phyloP scores from a whole-genome alignment of 2,797 vertebrate species.

The Protosalanx chinensis region DNA sequence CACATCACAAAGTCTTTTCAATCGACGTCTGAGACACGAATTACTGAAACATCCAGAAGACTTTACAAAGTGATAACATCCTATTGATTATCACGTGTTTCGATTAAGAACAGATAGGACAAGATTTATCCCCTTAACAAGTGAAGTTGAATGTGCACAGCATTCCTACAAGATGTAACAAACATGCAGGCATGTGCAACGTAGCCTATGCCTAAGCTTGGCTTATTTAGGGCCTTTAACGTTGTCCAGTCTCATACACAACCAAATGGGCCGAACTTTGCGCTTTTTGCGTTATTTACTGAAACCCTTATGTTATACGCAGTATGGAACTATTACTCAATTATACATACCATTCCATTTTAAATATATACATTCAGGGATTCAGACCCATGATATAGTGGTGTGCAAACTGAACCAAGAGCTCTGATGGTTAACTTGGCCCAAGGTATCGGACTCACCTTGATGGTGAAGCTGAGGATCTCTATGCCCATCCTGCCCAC shows the following conservation, averaged over 20 bases:
- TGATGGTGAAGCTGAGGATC: constrained; percentile 95
- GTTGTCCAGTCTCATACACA: background rate
- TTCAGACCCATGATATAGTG: no score
- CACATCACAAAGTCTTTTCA: constrained; percentile 1
- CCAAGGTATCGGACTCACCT: constrained; percentile 64
- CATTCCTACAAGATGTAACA: background rate
- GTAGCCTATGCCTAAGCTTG: background rate
- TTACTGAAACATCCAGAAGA: background rate
- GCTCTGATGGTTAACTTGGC: background rate
- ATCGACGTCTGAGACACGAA: background rate
- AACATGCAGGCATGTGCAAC: background rate
- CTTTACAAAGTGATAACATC: background rate
- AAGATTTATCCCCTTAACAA: constrained; percentile 2
- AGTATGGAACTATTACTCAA: no score
- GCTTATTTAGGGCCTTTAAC: background rate
- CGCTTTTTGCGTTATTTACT: no score
- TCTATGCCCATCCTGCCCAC: constrained; percentile 95
- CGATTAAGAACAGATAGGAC: background rate
- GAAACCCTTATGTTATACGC: no score
- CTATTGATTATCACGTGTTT: constrained; percentile 14
- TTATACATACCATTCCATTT: no score
- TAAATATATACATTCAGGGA: no score
- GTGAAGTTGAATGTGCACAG: background rate
- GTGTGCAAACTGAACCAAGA: no score
- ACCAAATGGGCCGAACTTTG: background rate